Percentiles rank a stretch among this genome's conserved stretches.
phyloP scores from a whole-genome alignment of 1,140 invertebrate species.

The Hycleus phaleratus region DNA sequence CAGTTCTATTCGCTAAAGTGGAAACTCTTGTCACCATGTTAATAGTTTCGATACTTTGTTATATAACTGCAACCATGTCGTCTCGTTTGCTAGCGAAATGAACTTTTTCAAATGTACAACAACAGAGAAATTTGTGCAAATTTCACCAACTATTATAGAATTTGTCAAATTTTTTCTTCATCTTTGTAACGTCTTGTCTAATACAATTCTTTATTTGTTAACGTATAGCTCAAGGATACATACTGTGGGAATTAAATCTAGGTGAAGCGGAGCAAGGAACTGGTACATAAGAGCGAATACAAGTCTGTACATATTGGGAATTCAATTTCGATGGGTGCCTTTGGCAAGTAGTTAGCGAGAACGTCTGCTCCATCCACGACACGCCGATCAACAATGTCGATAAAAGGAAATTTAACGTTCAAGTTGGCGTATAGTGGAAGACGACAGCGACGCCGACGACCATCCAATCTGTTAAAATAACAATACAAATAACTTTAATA shows the following conservation, averaged over 20 bases:
- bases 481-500: not conserved
- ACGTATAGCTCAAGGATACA: constrained; percentile 16
- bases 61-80: not conserved
- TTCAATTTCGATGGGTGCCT: constrained; percentile 26
- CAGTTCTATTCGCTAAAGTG: constrained; percentile 22
- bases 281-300: constrained; percentile 7
- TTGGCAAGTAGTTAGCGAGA: constrained; percentile 22
- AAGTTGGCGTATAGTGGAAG: not conserved
- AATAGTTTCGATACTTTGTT: constrained; percentile 25
- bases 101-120: too few species aligned
- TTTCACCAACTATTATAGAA: too few species aligned
- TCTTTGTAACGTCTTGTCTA: not conserved
- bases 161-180: too few species aligned
- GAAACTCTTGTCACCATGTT: constrained; percentile 21
- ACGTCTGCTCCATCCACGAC: constrained; percentile 23
- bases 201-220: constrained; percentile 18
- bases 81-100: too few species aligned
- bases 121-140: not conserved
- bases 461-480: not conserved
- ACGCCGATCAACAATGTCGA: constrained; percentile 17
- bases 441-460: too few species aligned
- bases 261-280: constrained; percentile 23
- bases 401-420: constrained; percentile 17
- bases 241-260: constrained; percentile 24
- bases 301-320: constrained; percentile 23